Evolutionary conservation across 2,888 invertebrate species (phyloP), one percentile per base, ranked within the genome.

Genomic region (Blastobasis adustella): DNA sequence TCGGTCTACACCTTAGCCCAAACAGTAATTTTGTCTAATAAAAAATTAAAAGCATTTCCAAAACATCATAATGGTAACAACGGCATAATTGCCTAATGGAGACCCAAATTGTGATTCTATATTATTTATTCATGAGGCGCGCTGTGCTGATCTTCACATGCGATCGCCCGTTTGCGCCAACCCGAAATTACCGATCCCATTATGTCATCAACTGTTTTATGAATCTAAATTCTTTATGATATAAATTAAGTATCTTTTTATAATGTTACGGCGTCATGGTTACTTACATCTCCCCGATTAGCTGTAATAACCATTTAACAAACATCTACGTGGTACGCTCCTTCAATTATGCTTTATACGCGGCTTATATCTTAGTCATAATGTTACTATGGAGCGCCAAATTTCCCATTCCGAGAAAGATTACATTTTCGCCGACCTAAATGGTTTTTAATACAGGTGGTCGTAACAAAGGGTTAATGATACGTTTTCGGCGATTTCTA

Each of bases 181-280:
- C 77, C 83, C 73, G 58, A 83, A 81, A 87, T 87, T 87, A 85
- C 71, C 63, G 68, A 69, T 68, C 79, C 76, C 79, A 88, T 87
- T 87, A 88, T 86, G 83, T 87, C 86, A 84, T 88, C 84, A 87
- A 81, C 68, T 70, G 73, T 80, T 88, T 86, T 83, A 84, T 82
- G 78, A 79, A 79, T 76, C 77, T 80, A 79, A 82, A 82, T 82
- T 80, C 75, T 78, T 81, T 79, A 82, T 79, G 67, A 80, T 82
- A 80, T 63, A 65, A 77, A 80, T 82, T 82, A 81, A 73, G 73
- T 76, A 69, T 69, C 69, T 79, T 76, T 74, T 75, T 77, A 74
- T 83, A 79, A 80, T 78, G 71, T 71, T 56, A 57, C 50, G 60
- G 58, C 71, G 72, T 79, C 77, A 77, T 78, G 81, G 76, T 72